Percentiles rank a stretch among this genome's conserved stretches.
Conservation (phyloP, 2,113 vertebrate genomes). For the Cyanoramphus novaezelandiae region DNA sequence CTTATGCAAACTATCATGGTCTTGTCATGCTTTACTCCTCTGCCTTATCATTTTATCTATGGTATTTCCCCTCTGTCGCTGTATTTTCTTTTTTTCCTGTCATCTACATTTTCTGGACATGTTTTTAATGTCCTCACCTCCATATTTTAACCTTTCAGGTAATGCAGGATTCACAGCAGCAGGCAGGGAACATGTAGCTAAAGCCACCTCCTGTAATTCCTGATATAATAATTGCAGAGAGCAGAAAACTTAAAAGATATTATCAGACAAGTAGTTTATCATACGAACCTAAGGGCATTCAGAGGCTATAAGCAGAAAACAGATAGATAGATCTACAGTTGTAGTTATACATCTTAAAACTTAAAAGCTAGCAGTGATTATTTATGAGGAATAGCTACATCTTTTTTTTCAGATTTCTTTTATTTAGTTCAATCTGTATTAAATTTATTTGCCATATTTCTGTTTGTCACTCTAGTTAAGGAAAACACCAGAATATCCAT, state of each 20-base stretch:
- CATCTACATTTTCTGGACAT: conserved; percentile 59
- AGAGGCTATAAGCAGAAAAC: neutral
- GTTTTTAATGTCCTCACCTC: conserved; percentile 41
- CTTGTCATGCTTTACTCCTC: conserved; percentile 60
- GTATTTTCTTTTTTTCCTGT: conserved; percentile 51
- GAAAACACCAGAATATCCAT: conserved; percentile 31
- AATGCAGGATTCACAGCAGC: conserved; percentile 4
- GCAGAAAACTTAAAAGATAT: conserved; percentile 45
- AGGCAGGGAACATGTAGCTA: neutral
- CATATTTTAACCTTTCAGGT: conserved; percentile 44
- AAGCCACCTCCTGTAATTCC: conserved; percentile 24
- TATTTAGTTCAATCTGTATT: neutral
- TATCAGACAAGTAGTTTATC: conserved; percentile 24
- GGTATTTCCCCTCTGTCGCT: conserved; percentile 48
- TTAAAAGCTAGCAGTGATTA: neutral
- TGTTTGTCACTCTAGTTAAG: conserved; percentile 6
- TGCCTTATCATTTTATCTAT: conserved; percentile 62
- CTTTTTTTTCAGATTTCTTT: neutral
- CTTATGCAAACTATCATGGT: conserved; percentile 55
- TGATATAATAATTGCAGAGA: neutral
- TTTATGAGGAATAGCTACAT: neutral
- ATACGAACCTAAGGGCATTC: conserved; percentile 17
- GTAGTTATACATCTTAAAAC: neutral
- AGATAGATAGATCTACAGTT: neutral
- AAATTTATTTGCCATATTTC: neutral